These are phyloP conservation scores for Sylvietta virens DNA, from an alignment of 2,113 vertebrate genomes.

Conservation along the genomic window DNA sequence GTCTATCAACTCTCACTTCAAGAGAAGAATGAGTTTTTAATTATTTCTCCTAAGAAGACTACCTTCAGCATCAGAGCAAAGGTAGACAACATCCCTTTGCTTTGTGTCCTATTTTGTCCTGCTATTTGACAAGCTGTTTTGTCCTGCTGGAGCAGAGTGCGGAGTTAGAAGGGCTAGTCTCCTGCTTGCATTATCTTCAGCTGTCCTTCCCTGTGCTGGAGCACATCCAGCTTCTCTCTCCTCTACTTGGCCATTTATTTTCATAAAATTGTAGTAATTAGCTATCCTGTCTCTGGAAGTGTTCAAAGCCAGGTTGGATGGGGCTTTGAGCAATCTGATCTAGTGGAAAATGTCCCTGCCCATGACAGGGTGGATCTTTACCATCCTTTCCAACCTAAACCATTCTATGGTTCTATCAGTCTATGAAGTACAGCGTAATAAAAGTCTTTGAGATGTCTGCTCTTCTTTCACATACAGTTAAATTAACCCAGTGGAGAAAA, in stretches of 20 bases:
- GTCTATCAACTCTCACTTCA: background rate
- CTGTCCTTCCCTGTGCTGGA: background rate
- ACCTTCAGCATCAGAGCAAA: background rate
- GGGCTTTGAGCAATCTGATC: background rate
- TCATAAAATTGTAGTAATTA: background rate
- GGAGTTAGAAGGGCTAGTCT: background rate
- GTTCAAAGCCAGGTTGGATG: background rate
- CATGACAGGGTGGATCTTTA: background rate
- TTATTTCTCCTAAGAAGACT: background rate
- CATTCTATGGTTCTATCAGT: background rate
- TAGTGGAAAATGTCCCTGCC: background rate
- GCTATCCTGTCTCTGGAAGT: background rate
- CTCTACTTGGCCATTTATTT: background rate
- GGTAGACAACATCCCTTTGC: accelerated
- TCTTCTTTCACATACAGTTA: background rate
- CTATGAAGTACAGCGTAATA: background rate
- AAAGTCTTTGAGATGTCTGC: background rate
- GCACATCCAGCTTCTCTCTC: background rate
- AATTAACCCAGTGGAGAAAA: background rate
- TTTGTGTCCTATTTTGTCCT: background rate
- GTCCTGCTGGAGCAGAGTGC: background rate
- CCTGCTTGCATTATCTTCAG: background rate
- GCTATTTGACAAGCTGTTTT: background rate
- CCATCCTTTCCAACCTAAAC: background rate
- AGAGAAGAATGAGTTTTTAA: background rate